Percentiles rank a stretch among this genome's conserved stretches.
Conservation (phyloP, 2,113 vertebrate genomes). For the Taurulus bubalis region DNA sequence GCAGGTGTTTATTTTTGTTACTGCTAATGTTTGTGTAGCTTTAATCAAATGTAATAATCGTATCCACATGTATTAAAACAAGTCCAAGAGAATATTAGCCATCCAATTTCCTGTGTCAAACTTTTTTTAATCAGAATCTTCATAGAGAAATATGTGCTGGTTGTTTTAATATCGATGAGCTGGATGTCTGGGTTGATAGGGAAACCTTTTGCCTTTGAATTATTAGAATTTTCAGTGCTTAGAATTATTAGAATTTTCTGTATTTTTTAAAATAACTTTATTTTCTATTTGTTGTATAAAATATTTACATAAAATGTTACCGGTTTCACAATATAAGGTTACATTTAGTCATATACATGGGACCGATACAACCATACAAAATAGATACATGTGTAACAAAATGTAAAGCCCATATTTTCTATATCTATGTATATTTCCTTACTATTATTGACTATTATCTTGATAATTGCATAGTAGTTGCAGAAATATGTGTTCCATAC, state of each 20-base stretch:
- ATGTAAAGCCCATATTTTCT: background rate
- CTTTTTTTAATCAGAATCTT: background rate
- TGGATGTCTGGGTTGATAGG: background rate
- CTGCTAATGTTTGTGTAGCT: constrained; percentile 19
- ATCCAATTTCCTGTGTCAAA: background rate
- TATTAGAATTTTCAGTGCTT: constrained; percentile 15
- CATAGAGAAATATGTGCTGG: background rate
- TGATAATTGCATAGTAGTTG: background rate
- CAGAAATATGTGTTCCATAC: constrained; percentile 15
- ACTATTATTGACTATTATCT: constrained; percentile 1
- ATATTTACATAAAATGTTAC: background rate
- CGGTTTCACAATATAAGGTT: background rate
- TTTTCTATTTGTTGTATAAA: background rate
- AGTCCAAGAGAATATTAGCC: background rate
- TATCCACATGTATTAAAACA: background rate
- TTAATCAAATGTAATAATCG: constrained; percentile 4
- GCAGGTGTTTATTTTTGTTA: constrained; percentile 7
- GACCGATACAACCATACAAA: background rate
- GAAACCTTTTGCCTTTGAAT: background rate
- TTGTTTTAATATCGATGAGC: constrained; percentile 7
- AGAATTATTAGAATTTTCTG: constrained; percentile 5
- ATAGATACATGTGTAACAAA: constrained; percentile 16
- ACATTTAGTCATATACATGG: background rate
- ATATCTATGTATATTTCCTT: constrained; percentile 22
- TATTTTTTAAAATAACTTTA: background rate